A percentile compares a stretch with the other conserved stretches of the same genome.
These are phyloP conservation scores for Hypena proboscidalis DNA, from an alignment of 2,888 invertebrate species.

Conservation along the genomic window DNA sequence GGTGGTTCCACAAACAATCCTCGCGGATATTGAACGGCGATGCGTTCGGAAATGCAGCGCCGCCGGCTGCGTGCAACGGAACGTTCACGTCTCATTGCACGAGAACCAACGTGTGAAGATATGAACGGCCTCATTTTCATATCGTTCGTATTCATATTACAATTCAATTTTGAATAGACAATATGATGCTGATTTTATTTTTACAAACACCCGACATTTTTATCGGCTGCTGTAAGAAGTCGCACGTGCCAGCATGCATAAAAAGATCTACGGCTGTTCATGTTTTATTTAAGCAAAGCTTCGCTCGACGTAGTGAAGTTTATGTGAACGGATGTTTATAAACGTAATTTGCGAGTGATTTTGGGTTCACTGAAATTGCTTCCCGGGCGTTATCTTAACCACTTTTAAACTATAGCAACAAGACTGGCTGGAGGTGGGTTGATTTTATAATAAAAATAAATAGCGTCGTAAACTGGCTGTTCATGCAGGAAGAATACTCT, in stretches of 20 bases:
- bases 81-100: slow-evolving; percentile 69
- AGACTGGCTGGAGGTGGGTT: slow-evolving; percentile 16
- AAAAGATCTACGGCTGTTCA: neutral
- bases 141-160: slow-evolving; percentile 63
- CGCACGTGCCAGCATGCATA: neutral
- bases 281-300: neutral
- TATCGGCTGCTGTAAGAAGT: neutral
- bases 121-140: slow-evolving; percentile 70
- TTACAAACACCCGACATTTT: slow-evolving; percentile 9
- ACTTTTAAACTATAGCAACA: slow-evolving; percentile 16
- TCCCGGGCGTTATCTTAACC: slow-evolving; percentile 11
- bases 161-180: slow-evolving; percentile 45
- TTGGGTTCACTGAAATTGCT: slow-evolving; percentile 9
- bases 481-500: slow-evolving; percentile 22
- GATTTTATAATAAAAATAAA: slow-evolving; percentile 37
- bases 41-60: slow-evolving; percentile 82
- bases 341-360: neutral
- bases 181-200: slow-evolving; percentile 33
- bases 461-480: slow-evolving; percentile 21
- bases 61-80: slow-evolving; percentile 71
- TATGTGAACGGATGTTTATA: no score
- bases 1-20: slow-evolving; percentile 78
- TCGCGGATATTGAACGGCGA: slow-evolving; percentile 83
- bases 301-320: no score
- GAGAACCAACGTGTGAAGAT: slow-evolving; percentile 72